Base-by-base conservation (phyloP, 1,140 invertebrate species). In the Vanessa atalanta region DNA sequence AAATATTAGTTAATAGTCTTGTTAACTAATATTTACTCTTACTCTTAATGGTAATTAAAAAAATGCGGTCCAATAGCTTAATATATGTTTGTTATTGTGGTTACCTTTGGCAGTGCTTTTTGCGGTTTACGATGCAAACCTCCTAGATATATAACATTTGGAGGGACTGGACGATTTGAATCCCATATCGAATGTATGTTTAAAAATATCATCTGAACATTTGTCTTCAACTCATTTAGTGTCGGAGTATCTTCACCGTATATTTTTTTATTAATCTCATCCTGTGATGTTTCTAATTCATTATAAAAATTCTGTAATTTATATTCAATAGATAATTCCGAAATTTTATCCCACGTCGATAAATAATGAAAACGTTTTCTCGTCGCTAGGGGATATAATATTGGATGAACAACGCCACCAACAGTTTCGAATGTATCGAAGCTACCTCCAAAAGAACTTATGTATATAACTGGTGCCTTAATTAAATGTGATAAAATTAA, bases 181-280 rank as follows among this genome's bases (percentile, higher is more conserved):
- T 89, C 82, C 78, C 93, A 88, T 23, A 92, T 79, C 3, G 90
- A 89, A 88, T 94, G 89, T 12, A 82, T 82, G 79, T 93, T 94
- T 3, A 93, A 70, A 71, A 95, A 93, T n/a, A 95, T 55, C 83
- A 95, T 82, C 70, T 93, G 92, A 1, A 93, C 83, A 81, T 94
- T 93, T 60, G 84, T 85, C 48, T 88, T 83, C 14, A 95, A 79
- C 65, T 94, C 89, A 7, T 79, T 76, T 16, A 94, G 31, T 15
- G 80, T 66, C 0, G 93, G 90, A 20, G 87, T 73, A 65, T 88
- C 78, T 0, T 79, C 43, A 5, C 90, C 93, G 75, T 94, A 93
- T 79, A 86, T 65, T 75, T 88, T 82, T 78, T 80, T 89, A 3
- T 92, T 65, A 6, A 89, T 70, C 67, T 75, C 53, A 61, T 93